phyloP scores from a whole-genome alignment of 64 coral and sea anemone species.

The Montipora sp. region DNA sequence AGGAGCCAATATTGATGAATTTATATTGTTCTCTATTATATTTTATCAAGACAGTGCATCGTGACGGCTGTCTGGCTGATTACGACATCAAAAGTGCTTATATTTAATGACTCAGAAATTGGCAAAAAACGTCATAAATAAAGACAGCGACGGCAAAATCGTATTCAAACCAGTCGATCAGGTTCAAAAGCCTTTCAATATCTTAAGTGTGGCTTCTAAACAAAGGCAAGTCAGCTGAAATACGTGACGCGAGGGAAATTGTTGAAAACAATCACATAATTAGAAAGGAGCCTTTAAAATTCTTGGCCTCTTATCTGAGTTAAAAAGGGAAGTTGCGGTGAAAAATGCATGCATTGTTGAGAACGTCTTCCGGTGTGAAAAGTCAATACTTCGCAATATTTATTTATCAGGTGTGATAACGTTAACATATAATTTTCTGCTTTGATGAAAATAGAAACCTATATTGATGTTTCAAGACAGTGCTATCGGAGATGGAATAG shows the following conservation, averaged over 20 bases:
- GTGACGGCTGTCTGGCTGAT: not conserved
- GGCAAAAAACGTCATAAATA: not conserved
- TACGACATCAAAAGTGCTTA: not conserved
- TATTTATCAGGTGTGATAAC: not conserved
- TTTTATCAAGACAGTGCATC: constrained; percentile 1
- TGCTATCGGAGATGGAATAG: not conserved
- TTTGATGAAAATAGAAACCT: not conserved
- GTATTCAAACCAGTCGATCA: not conserved
- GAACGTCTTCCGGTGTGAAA: constrained; percentile 17
- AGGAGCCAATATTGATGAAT: not conserved
- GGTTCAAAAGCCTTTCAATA: not conserved
- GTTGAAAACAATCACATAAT: constrained; percentile 7
- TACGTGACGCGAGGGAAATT: not conserved
- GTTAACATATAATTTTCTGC: not conserved
- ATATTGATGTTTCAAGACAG: constrained; percentile 2
- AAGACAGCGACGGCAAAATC: not conserved
- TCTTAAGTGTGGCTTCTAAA: not conserved
- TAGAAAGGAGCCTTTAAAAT: not conserved
- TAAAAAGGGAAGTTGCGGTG: constrained; percentile 19
- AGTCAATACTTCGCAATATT: not conserved
- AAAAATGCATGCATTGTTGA: not conserved
- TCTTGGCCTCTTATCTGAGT: constrained; percentile 14
- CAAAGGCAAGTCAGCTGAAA: not conserved
- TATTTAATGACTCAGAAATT: not conserved
- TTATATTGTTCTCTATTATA: not conserved